Percentiles rank a stretch among this genome's conserved stretches.
phyloP scores from a whole-genome alignment of 2,797 vertebrate species.

The Intellagama lesueurii region DNA sequence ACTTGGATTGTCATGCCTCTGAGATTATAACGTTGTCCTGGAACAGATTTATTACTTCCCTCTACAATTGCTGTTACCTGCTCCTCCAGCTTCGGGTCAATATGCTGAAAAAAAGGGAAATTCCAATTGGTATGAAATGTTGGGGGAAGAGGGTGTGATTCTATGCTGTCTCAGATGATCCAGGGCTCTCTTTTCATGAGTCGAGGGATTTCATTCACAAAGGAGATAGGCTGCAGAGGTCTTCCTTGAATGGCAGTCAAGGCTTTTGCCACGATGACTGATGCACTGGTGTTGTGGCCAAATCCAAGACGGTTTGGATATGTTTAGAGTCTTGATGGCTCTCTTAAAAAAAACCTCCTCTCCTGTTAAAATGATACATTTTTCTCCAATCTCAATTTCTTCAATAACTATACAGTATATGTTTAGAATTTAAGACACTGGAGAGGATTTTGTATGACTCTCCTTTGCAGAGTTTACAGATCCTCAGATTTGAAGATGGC shows the following conservation, averaged over 20 bases:
- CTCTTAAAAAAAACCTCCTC: not conserved
- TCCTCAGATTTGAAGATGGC: not conserved
- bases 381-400: not conserved
- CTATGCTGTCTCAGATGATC: no score
- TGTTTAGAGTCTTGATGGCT: no score
- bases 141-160: no score
- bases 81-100: not conserved
- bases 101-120: not conserved
- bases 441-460: not conserved
- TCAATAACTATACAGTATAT: not conserved
- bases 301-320: not conserved
- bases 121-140: not conserved
- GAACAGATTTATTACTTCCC: conserved; percentile 1
- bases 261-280: not conserved
- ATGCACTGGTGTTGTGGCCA: not conserved
- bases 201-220: not conserved
- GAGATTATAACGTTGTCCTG: not conserved
- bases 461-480: not conserved
- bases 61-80: not conserved
- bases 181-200: not conserved
- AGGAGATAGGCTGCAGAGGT: not conserved
- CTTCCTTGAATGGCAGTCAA: not conserved
- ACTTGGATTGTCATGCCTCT: not conserved
- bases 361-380: not conserved
- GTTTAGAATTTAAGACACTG: not conserved